Evolutionary conservation across 2,113 vertebrate species (phyloP).

Genomic region (Chascanopsetta lugubris): DNA sequence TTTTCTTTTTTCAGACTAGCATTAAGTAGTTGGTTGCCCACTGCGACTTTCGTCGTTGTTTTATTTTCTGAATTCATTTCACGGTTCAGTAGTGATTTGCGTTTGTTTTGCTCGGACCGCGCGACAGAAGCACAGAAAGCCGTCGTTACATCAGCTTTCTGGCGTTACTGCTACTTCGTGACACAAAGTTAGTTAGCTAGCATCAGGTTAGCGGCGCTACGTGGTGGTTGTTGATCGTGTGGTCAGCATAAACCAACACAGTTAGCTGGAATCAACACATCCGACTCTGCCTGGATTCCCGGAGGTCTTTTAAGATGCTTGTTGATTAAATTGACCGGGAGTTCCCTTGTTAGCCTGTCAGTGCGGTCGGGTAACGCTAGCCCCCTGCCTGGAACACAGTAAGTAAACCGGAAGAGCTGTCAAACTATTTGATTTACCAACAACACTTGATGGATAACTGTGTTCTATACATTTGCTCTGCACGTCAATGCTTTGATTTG

Average conservation of each 20-base stretch:
- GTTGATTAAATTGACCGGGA: neutral
- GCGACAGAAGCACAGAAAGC: neutral
- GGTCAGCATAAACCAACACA: slow-evolving; percentile 14
- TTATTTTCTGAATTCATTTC: neutral
- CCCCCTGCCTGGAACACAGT: slow-evolving; percentile 31
- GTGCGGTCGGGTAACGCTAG: slow-evolving; percentile 39
- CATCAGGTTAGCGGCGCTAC: slow-evolving; percentile 16
- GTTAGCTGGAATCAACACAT: slow-evolving; percentile 9
- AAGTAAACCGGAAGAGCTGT: slow-evolving; percentile 43
- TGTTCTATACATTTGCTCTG: neutral
- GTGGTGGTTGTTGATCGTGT: slow-evolving; percentile 8
- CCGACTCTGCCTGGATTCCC: neutral
- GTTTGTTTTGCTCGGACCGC: neutral
- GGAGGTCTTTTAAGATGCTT: neutral
- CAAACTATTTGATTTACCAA: slow-evolving; percentile 10
- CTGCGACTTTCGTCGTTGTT: slow-evolving; percentile 10
- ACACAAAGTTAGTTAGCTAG: slow-evolving; percentile 42
- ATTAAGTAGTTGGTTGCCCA: slow-evolving; percentile 10
- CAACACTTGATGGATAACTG: neutral
- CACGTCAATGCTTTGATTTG: neutral
- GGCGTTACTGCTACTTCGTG: neutral
- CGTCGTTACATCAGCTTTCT: neutral
- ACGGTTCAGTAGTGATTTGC: neutral
- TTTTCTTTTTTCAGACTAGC: slow-evolving; percentile 29
- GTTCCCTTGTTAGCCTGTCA: slow-evolving; percentile 3